These are phyloP conservation scores for Mongoloraphidia duomilia DNA, from an alignment of 2,888 invertebrate species.

Conservation along the genomic window DNA sequence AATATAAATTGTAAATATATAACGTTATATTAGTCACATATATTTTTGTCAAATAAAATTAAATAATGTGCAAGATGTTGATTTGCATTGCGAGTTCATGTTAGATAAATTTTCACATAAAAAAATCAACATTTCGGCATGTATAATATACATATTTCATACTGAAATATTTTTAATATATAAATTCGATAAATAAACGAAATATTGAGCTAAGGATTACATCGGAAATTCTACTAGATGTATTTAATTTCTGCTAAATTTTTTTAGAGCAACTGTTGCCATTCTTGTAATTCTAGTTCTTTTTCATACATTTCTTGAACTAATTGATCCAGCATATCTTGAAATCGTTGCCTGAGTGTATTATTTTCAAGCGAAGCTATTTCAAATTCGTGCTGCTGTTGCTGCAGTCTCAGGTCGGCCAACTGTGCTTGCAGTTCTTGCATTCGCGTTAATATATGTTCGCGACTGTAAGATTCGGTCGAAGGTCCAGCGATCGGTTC, in stretches of 20 bases:
- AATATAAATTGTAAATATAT: no score
- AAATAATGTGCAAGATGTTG: no score
- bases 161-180: no score
- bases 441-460: conserved; percentile 43
- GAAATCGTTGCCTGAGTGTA: conserved; percentile 67
- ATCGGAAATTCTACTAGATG: neutral
- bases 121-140: no score
- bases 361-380: conserved; percentile 75
- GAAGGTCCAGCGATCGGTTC: conserved; percentile 5
- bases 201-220: no score
- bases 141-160: no score
- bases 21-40: no score
- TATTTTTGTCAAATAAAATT: no score
- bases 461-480: conserved; percentile 19
- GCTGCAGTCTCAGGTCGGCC: conserved; percentile 55
- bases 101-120: no score
- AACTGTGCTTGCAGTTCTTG: conserved; percentile 59
- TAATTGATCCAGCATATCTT: conserved; percentile 64
- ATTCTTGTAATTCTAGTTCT: conserved; percentile 44
- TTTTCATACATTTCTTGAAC: conserved; percentile 67
- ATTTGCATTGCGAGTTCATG: no score
- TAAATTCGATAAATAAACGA: no score
- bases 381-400: conserved; percentile 67
- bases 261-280: conserved; percentile 25
- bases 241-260: neutral